Evolutionary conservation across 2,797 vertebrate genomes (phyloP).

Genomic region (Capromys pilorides): DNA sequence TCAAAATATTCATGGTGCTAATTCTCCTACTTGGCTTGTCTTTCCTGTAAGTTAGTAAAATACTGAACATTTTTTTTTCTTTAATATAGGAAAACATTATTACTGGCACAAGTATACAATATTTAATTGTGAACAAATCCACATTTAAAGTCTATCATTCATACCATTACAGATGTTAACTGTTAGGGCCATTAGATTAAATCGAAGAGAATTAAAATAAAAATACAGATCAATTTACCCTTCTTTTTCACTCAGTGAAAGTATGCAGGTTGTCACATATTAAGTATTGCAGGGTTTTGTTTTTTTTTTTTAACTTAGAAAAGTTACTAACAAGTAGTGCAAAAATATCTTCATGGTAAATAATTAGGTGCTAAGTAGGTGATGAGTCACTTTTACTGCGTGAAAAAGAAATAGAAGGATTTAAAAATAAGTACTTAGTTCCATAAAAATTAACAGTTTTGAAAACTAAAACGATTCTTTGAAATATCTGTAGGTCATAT

Average conservation of each 20-base stretch:
- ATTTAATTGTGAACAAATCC: slow-evolving; percentile 50
- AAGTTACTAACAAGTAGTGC: slow-evolving; percentile 55
- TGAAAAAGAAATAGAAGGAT: slow-evolving; percentile 59
- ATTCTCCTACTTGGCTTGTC: slow-evolving; percentile 55
- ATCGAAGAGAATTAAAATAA: not conserved
- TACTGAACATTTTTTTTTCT: slow-evolving; percentile 53
- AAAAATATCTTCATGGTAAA: slow-evolving; percentile 67
- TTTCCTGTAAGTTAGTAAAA: slow-evolving; percentile 64
- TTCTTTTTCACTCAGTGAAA: not conserved
- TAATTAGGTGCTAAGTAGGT: slow-evolving; percentile 66
- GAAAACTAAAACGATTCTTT: slow-evolving; percentile 58
- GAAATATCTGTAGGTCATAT: slow-evolving; percentile 25
- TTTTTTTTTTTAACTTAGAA: slow-evolving; percentile 41
- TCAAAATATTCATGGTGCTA: slow-evolving; percentile 51
- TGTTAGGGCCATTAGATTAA: slow-evolving; percentile 14
- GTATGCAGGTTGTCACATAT: slow-evolving; percentile 36
- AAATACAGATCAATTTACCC: slow-evolving; percentile 17
- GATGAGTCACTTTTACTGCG: slow-evolving; percentile 66
- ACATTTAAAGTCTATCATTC: slow-evolving; percentile 23
- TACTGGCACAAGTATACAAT: not conserved
- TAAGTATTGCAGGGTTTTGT: not conserved
- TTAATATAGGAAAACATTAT: slow-evolving; percentile 12
- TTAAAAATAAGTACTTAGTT: slow-evolving; percentile 67
- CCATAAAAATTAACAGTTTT: slow-evolving; percentile 49
- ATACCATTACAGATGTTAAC: slow-evolving; percentile 44